A percentile compares a stretch with the other conserved stretches of the same genome.
Conservation (phyloP, 2,888 invertebrate species). For the Pseudococcus longispinus region DNA sequence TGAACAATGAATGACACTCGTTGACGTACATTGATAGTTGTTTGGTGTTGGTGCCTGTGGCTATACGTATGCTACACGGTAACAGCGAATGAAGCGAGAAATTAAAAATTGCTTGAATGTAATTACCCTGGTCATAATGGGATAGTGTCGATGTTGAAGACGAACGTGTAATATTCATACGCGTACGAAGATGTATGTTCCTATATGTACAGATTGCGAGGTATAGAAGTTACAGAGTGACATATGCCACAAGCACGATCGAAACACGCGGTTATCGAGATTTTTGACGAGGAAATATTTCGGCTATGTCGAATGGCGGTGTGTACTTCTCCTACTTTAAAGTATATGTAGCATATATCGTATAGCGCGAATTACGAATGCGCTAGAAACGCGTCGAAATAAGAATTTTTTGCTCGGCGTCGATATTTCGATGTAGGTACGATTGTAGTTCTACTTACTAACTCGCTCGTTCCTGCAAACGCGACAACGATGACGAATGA, state of each 20-base stretch:
- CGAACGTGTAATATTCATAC: not conserved
- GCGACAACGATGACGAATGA: not conserved
- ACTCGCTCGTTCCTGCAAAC: not conserved
- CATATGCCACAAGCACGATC: not conserved
- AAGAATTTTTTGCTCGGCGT: not conserved
- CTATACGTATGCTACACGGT: not conserved
- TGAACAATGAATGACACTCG: not conserved
- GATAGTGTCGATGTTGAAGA: not conserved
- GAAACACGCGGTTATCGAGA: not conserved
- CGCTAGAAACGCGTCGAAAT: not conserved
- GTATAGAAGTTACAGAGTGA: not conserved
- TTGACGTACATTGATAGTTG: too few species aligned
- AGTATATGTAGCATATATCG: too few species aligned
- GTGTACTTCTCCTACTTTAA: too few species aligned
- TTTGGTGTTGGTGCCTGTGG: not conserved
- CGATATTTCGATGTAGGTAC: not conserved
- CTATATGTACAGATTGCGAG: not conserved
- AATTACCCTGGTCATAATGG: not conserved
- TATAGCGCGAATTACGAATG: not conserved
- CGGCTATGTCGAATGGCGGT: too few species aligned
- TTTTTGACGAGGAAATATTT: not conserved
- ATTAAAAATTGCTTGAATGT: not conserved
- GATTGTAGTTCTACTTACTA: not conserved
- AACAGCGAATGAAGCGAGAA: not conserved
- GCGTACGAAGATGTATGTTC: not conserved